A percentile compares a stretch with the other conserved stretches of the same genome.
These are phyloP conservation scores for Hydroisotoma schaefferi DNA, from an alignment of 2,888 invertebrate genomes.

Conservation along the genomic window DNA sequence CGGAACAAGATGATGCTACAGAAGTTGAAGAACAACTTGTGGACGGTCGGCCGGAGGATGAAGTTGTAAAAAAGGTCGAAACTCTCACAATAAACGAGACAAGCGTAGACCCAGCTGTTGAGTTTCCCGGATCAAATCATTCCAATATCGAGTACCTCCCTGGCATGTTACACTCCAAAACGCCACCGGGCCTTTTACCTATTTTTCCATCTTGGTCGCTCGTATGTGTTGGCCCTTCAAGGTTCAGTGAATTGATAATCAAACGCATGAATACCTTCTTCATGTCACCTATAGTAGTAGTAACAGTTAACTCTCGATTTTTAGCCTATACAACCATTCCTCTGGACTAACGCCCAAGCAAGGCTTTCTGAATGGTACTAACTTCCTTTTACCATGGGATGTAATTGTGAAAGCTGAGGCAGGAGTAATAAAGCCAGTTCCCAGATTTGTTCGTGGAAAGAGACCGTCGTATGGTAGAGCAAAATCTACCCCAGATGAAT, in stretches of 20 bases:
- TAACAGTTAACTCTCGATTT: neutral
- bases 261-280: neutral
- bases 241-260: slow-evolving; percentile 17
- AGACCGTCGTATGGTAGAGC: slow-evolving; percentile 20
- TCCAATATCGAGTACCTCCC: slow-evolving; percentile 87
- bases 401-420: slow-evolving; percentile 61
- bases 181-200: slow-evolving; percentile 71
- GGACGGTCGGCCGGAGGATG: neutral
- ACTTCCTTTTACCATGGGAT: slow-evolving; percentile 92
- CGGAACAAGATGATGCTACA: slow-evolving; percentile 34
- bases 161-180: slow-evolving; percentile 79
- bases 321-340: slow-evolving; percentile 53
- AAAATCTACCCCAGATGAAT: slow-evolving; percentile 46
- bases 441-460: slow-evolving; percentile 33
- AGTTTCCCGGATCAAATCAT: slow-evolving; percentile 54
- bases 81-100: neutral
- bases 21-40: neutral
- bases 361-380: slow-evolving; percentile 83
- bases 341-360: slow-evolving; percentile 84
- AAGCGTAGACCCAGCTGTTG: neutral
- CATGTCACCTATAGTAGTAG: neutral
- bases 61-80: neutral
- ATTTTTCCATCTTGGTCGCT: slow-evolving; percentile 88
- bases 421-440: slow-evolving; percentile 39
- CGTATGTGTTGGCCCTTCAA: slow-evolving; percentile 79